Conservation (phyloP, 1,140 invertebrate species). For the Anastrepha ludens region DNA sequence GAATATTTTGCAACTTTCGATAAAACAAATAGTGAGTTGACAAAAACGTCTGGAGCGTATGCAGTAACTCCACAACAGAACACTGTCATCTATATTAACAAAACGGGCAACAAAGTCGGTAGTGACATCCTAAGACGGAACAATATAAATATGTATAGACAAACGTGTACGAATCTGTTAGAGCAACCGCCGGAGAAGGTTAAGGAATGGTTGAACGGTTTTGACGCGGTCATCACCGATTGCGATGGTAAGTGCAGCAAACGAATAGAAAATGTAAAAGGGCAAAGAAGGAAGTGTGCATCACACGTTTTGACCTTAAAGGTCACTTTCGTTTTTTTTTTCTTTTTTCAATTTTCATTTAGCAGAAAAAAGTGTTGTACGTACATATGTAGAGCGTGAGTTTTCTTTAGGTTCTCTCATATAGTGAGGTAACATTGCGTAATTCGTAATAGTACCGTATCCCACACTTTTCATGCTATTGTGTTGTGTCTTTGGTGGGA, state of each 20-base stretch:
- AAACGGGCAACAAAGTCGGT: background rate
- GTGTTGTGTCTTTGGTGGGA: background rate
- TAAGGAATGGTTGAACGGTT: slow-evolving; percentile 81
- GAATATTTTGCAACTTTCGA: background rate
- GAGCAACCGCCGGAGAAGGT: slow-evolving; percentile 76
- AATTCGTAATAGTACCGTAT: background rate
- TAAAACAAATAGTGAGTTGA: background rate
- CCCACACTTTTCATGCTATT: background rate
- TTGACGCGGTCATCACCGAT: slow-evolving; percentile 87
- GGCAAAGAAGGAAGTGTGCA: background rate
- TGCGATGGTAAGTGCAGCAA: slow-evolving; percentile 83
- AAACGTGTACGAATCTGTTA: slow-evolving; percentile 68
- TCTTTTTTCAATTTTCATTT: background rate
- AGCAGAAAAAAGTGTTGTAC: background rate
- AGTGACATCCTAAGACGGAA: background rate
- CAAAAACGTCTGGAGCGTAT: background rate
- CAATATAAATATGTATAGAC: slow-evolving; percentile 64
- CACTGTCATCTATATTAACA: background rate
- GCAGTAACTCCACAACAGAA: background rate
- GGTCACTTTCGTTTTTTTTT: background rate
- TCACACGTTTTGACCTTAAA: slow-evolving; percentile 28
- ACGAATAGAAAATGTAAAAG: background rate
- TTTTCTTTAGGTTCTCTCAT: background rate
- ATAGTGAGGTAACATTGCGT: slow-evolving; percentile 23
- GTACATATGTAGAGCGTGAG: background rate